Base-by-base conservation (phyloP, 1,140 invertebrate genomes). In the Tetramorium parvispinum region DNA sequence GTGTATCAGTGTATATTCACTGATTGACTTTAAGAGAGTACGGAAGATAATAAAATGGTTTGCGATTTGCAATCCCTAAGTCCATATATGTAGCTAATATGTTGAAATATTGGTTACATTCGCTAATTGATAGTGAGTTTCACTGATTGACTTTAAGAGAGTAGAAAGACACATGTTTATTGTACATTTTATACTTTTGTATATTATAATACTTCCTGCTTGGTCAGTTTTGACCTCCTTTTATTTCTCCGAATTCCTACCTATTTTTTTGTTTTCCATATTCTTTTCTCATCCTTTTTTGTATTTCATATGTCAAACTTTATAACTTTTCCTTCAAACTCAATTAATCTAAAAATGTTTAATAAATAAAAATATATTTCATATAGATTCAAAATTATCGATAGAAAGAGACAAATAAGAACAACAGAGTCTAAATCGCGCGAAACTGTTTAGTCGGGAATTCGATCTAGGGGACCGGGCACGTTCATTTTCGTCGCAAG, bases 401-500 rank as follows among this genome's bases (percentile, higher is more conserved):
- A 32, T 32, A 32, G 32, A 32, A 0, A 32, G 32, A 32, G 10
- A 11, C 46, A 11, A 46, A 46, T 46, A 11, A 46, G 11, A 46
- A 46, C 11, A 46, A 46, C 10, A 46, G 2, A 2, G 46, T 11
- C 46, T 46, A 46, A 46, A 13, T 46, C 46, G 46, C 40, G 8
- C 10, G 18, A 63, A 71, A 82, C 2, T 73, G 53, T 59, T 46
- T 59, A 40, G 43, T n/a, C 40, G 53, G 43, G 24, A 73, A 81
- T 53, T 78, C 24, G 59, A 71, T 40, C 37, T 53, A 37, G 46
- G 21, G 63, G 24, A 70, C 63, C 37, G 21, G 21, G 65, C 46
- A 70, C 37, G 37, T 70, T 70, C 53, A 24, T 81, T 70, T 68
- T 73, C 43, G 32, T 85, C 46, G 59, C 82, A 57, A 18, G 16